Conservation (phyloP, 2,797 vertebrate species). For the Pipistrellus pygmaeus region DNA sequence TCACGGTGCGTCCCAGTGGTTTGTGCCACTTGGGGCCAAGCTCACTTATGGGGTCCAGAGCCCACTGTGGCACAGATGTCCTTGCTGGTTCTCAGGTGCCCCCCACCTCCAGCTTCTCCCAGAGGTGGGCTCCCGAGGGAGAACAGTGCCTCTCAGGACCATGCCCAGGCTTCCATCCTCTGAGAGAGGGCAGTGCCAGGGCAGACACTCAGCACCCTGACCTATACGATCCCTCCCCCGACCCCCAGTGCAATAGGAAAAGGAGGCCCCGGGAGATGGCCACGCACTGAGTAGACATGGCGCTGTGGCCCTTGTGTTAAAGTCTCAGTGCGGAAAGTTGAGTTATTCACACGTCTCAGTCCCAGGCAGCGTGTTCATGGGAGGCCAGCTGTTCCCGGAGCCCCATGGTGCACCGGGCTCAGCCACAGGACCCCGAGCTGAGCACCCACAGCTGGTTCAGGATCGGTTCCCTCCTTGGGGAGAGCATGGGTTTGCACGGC, state of each 20-base stretch:
- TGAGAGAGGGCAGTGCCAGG: not conserved
- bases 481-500: accelerated
- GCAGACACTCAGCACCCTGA: not conserved
- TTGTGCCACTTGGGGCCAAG: not conserved
- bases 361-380: not conserved
- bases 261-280: not conserved
- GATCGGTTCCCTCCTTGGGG: not conserved
- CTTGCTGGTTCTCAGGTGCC: not conserved
- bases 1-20: not conserved
- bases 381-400: not conserved
- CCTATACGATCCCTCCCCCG: not conserved
- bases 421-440: accelerated
- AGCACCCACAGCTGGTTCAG: not conserved
- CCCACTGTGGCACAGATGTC: not conserved
- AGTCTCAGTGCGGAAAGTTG: not conserved
- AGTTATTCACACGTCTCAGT: not conserved
- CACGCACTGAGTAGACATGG: not conserved
- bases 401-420: not conserved
- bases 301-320: not conserved
- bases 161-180: not conserved
- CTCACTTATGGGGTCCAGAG: not conserved
- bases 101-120: not conserved
- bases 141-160: not conserved
- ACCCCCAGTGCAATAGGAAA: not conserved
- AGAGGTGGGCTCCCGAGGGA: not conserved